Conservation (phyloP, 2,113 vertebrate species). For the Pluvianellus socialis region DNA sequence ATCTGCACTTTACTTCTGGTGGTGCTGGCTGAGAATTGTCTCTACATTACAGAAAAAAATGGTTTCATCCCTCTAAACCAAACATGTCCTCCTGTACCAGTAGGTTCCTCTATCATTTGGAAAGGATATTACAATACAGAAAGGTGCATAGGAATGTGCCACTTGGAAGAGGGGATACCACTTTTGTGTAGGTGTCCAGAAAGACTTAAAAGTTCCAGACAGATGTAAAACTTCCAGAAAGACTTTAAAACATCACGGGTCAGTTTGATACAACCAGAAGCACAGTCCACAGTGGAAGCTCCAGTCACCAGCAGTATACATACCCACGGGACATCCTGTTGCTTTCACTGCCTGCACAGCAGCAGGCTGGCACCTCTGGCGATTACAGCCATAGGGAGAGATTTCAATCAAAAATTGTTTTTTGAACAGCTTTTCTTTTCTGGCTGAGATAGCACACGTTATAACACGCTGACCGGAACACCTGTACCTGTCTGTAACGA, state of each 20-base stretch:
- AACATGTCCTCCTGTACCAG: not conserved
- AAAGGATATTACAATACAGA: not conserved
- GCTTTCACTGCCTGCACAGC: rapidly evolving
- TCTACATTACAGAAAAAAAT: not conserved
- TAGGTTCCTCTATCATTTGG: not conserved
- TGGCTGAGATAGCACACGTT: not conserved
- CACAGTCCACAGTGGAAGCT: not conserved
- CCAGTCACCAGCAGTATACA: not conserved
- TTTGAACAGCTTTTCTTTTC: not conserved
- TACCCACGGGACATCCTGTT: rapidly evolving
- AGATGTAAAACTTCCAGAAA: not conserved
- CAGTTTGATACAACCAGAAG: not conserved
- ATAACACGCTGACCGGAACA: rapidly evolving
- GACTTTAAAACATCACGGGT: not conserved
- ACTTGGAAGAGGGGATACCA: not conserved
- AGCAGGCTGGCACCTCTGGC: not conserved
- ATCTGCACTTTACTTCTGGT: not conserved
- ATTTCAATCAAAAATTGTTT: not conserved
- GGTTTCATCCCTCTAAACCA: not conserved
- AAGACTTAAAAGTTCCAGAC: not conserved
- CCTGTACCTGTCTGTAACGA: not conserved
- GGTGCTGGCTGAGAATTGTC: not conserved
- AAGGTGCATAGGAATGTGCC: not conserved
- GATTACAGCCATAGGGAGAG: not conserved
- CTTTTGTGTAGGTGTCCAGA: not conserved